Evolutionary conservation across 1,140 invertebrate species (phyloP), one percentile per base, ranked within the genome.

Genomic region (Drosophila pallidifrons): DNA sequence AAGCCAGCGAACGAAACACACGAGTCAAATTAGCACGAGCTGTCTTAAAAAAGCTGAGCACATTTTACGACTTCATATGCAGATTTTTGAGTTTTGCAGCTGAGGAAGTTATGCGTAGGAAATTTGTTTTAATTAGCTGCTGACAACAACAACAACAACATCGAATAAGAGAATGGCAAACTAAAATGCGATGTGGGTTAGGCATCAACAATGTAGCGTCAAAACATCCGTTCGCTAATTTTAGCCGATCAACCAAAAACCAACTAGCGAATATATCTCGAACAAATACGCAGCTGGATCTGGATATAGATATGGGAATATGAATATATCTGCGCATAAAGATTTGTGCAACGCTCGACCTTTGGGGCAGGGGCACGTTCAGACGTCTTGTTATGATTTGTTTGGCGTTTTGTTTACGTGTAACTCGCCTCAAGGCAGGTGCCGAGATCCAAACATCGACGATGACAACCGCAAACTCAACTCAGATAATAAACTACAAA

Each of bases 121-220:
- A 83, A 87, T 88, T 75, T 73, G 73, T 80, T 87, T 87, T 87
- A 87, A 87, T 87, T 87, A 88, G 83, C 83, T 88, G 83, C 83
- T 88, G 83, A 87, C 83, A 87, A 83, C 80, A 82, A 47, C 72
- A 46, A 66, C 46, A 73, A 32, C 66, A 55, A 35, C 52, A 77
- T 55, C 55, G 35, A 47, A n/a, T 38, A 8, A 3, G 7, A 57
- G 7, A 52, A 25, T 54, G 51, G 11, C 45, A 64, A 25, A 52
- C 38, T 63, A 35, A 57, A 41, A 16, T 55, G 65, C 49, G 68
- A 83, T 88, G 65, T 87, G 73, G 83, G 82, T 87, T 86, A 86
- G 58, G 49, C 46, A 67, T 67, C 68, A 71, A 86, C 82, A 77
- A 79, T 87, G 82, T 86, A 88, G 77, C 79, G 51, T 65, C 47